These are phyloP conservation scores for Eremophila alpestris DNA, from an alignment of 2,797 vertebrate genomes.

Conservation along the genomic window DNA sequence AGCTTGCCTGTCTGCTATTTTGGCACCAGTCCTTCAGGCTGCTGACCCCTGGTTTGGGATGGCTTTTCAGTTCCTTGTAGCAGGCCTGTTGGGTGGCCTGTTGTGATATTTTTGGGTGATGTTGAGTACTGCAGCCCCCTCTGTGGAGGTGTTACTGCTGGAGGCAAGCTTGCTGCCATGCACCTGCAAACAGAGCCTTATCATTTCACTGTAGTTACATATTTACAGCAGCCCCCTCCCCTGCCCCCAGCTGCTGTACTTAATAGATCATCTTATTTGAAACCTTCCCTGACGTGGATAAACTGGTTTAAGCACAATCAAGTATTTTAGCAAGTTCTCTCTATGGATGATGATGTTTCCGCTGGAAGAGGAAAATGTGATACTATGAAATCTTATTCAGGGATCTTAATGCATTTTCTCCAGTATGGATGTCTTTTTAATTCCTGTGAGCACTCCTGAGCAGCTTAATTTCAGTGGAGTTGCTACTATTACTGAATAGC, in stretches of 20 bases:
- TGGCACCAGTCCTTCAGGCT: background rate
- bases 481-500: constrained; percentile 47
- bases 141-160: accelerated
- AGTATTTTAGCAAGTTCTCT: constrained; percentile 8
- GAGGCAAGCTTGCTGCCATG: background rate
- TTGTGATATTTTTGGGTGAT: background rate
- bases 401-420: constrained; percentile 32
- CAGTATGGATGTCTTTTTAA: constrained; percentile 40
- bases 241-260: background rate
- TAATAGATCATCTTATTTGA: constrained; percentile 32
- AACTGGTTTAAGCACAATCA: constrained; percentile 6
- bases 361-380: constrained; percentile 18
- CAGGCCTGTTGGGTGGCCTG: background rate
- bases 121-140: background rate
- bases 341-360: constrained; percentile 1
- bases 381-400: constrained; percentile 26
- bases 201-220: constrained; percentile 2
- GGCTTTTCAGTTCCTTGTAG: background rate
- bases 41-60: background rate
- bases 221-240: background rate
- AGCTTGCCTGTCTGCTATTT: background rate
- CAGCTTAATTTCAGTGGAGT: constrained; percentile 49
- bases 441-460: constrained; percentile 42
- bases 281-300: background rate
- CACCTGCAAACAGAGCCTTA: background rate